phyloP scores from a whole-genome alignment of 2,888 invertebrate species.

The Mimas tiliae region DNA sequence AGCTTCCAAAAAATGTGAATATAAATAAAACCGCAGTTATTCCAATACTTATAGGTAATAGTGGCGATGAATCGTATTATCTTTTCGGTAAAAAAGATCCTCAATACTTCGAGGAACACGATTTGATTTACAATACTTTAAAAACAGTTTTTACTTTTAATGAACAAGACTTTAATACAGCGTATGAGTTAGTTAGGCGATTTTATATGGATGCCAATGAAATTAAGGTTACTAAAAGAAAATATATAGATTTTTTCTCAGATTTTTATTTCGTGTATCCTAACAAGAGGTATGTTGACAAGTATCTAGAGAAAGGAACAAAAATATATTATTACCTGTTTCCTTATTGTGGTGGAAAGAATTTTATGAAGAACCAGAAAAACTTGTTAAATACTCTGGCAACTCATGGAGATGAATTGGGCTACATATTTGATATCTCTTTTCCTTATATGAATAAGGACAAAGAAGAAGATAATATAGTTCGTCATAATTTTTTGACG shows the following conservation, averaged over 20 bases:
- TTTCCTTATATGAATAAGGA: neutral
- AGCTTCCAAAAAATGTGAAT: slow-evolving; percentile 35
- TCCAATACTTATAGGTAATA: slow-evolving; percentile 48
- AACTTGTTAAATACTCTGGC: neutral
- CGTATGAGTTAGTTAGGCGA: slow-evolving; percentile 36
- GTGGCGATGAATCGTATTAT: slow-evolving; percentile 38
- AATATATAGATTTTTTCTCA: slow-evolving; percentile 11
- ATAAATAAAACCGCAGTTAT: slow-evolving; percentile 38
- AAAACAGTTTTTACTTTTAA: neutral
- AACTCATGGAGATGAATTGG: slow-evolving; percentile 23
- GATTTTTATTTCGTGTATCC: slow-evolving; percentile 1
- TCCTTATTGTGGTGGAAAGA: slow-evolving; percentile 4
- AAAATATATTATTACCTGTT: slow-evolving; percentile 16
- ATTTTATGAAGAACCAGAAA: slow-evolving; percentile 4
- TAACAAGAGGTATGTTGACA: neutral
- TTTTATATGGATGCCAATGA: slow-evolving; percentile 46
- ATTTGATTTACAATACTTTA: neutral
- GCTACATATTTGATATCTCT: slow-evolving; percentile 8
- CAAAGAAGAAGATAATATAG: neutral
- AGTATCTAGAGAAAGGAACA: neutral
- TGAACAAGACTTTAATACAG: slow-evolving; percentile 32
- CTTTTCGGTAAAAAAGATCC: neutral
- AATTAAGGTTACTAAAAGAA: neutral
- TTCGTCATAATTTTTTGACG: neutral
- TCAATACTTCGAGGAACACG: neutral